Evolutionary conservation across 2,888 invertebrate genomes (phyloP).

Genomic region (Amblyjoppa fuscipennis): DNA sequence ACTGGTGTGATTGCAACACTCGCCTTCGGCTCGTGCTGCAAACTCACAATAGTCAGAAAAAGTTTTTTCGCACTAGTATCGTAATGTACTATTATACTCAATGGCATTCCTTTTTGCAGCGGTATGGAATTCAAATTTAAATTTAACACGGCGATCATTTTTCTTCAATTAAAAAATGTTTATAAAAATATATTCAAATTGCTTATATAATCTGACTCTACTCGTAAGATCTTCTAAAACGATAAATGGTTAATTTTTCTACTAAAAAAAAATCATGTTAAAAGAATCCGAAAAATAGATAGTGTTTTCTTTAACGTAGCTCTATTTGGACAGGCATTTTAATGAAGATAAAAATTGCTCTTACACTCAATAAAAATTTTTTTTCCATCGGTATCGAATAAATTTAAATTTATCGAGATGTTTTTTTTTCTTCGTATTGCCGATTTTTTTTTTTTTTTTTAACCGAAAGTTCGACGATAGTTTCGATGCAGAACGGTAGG

Average conservation of each 20-base stretch:
- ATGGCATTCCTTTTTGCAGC: too few relatives aligned
- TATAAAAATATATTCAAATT: background rate
- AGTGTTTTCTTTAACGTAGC: background rate
- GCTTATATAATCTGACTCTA: background rate
- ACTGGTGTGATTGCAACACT: too few relatives aligned
- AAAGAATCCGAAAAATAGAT: background rate
- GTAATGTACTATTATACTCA: too few relatives aligned
- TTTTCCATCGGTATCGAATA: background rate
- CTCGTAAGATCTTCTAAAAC: background rate
- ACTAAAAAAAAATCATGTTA: background rate
- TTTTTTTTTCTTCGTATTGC: background rate
- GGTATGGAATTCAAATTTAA: too few relatives aligned
- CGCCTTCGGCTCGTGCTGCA: too few relatives aligned
- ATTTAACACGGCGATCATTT: too few relatives aligned
- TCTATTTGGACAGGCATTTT: background rate
- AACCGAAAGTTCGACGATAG: slow-evolving; percentile 5
- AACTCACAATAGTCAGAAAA: too few relatives aligned
- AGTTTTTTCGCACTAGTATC: too few relatives aligned
- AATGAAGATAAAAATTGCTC: background rate
- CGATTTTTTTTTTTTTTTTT: slow-evolving; percentile 18
- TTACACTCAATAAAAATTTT: too few relatives aligned
- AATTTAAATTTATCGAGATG: slow-evolving; percentile 5
- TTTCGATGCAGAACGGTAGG: slow-evolving; percentile 43
- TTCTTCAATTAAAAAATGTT: background rate
- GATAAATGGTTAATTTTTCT: background rate